phyloP scores from a whole-genome alignment of 2,113 vertebrate genomes.

The Ondatra zibethicus region DNA sequence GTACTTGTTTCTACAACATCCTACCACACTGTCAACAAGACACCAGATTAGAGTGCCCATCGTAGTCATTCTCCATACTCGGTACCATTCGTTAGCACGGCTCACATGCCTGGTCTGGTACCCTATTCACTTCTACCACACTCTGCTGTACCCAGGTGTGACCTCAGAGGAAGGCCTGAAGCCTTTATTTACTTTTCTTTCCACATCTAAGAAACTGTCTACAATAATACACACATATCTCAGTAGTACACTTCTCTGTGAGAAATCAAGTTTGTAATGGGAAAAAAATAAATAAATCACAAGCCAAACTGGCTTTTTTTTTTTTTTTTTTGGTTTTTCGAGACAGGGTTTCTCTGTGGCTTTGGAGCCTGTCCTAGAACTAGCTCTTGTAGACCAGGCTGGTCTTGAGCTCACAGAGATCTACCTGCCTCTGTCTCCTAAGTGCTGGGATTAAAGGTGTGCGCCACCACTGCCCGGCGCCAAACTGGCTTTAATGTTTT shows the following conservation, averaged over 20 bases:
- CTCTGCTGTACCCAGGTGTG: background rate
- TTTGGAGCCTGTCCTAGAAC: too few relatives aligned
- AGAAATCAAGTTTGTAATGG: background rate
- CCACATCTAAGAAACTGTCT: slow-evolving; percentile 16
- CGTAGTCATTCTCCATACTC: background rate
- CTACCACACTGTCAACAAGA: background rate
- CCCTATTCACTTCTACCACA: background rate
- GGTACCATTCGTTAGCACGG: background rate
- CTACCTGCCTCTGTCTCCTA: too few relatives aligned
- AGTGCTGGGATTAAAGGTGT: too few relatives aligned
- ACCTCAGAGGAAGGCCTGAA: background rate
- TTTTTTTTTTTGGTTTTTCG: too few relatives aligned
- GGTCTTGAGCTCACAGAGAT: too few relatives aligned
- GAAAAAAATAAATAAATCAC: background rate
- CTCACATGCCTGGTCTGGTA: background rate
- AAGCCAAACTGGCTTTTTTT: background rate
- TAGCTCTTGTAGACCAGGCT: too few relatives aligned
- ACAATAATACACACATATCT: slow-evolving; percentile 14
- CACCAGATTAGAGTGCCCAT: background rate
- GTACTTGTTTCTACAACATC: background rate
- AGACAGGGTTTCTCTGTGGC: too few relatives aligned
- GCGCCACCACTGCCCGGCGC: too few relatives aligned
- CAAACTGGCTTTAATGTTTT: background rate
- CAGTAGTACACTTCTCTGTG: background rate
- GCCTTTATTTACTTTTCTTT: slow-evolving; percentile 7